Base-by-base conservation (phyloP, 2,797 vertebrate genomes). In the Molossus molossus region DNA sequence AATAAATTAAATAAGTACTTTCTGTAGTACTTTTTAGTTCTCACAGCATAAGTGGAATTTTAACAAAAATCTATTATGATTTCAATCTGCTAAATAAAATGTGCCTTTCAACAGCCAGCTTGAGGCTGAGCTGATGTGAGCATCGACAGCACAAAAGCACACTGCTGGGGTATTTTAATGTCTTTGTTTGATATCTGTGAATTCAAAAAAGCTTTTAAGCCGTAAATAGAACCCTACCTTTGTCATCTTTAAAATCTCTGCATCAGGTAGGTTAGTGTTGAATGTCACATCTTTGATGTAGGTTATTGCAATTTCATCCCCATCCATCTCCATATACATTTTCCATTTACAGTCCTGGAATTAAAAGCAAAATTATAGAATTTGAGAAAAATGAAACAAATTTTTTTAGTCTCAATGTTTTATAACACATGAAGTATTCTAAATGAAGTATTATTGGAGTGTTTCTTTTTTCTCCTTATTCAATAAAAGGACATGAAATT, bases 321-420 rank as follows among this genome's bases (percentile, higher is more conserved):
- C 99, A 90, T 99, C 99, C 94, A 99, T 99, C 97, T 99, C 99
- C 99, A 99, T 98, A 98, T 99, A 99, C 99, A 99, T 99, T 99
- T 99, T 99, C 99, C 99, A 99, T 98, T 99, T 99, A 98, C 99
- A 99, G 97, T 99, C 99, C 99, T 99, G 98, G 96, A 98, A 98
- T 98, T 97, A 97, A 98, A 98, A 98, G 98, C 87, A 97, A 97
- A 98, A 98, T 96, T 65, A 96, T 29, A 90, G 89, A 96, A 97
- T 97, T 96, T 97, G 95, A 98, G 96, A 97, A 97, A 96, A 96
- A 79, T 8, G 82, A 98, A 97, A 96, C 73, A 94, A n/a, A 6
- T 89, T 83, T 89, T 91, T 90, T 86, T 40, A 88, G 75, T 84
- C 70, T 75, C 82, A 83, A 62, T 96, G 92, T 97, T 97, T 97